Conservation (phyloP, 2,797 vertebrate genomes). For the Glyptemys insculpta region DNA sequence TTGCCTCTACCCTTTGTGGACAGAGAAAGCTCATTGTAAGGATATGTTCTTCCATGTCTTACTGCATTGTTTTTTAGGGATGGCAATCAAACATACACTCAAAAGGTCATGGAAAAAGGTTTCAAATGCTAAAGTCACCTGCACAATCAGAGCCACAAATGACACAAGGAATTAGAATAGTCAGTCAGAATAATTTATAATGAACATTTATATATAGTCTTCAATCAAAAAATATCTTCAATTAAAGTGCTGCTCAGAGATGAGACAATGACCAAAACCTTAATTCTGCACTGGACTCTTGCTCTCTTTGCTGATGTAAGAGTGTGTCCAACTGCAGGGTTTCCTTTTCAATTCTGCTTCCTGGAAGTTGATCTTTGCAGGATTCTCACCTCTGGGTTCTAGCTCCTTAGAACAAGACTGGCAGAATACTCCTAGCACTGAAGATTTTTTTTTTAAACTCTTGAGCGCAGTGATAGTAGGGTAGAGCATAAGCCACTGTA, state of each 20-base stretch:
- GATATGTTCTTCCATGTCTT: constrained; percentile 12
- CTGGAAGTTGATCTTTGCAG: background rate
- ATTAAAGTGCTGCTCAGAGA: background rate
- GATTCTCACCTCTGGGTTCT: background rate
- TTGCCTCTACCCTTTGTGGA: background rate
- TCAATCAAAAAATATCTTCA: background rate
- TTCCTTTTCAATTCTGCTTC: background rate
- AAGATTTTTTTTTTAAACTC: background rate
- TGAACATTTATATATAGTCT: background rate
- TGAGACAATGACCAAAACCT: background rate
- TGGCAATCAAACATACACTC: constrained; percentile 22
- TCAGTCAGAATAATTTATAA: background rate
- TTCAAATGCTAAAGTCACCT: constrained; percentile 45
- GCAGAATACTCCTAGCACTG: background rate
- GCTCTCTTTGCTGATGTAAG: background rate
- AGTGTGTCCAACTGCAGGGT: background rate
- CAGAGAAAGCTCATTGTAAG: background rate
- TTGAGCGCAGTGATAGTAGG: background rate
- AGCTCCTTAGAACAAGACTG: rapidly evolving
- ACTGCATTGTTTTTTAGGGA: constrained; percentile 47
- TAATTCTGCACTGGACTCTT: background rate
- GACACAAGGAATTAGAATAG: constrained; percentile 6
- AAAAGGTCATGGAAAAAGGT: constrained; percentile 19
- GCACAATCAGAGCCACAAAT: background rate
- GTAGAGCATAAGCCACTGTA: background rate